Evolutionary conservation across 2,797 vertebrate species (phyloP), one percentile per base, ranked within the genome.

Genomic region (Coregonus sp.): DNA sequence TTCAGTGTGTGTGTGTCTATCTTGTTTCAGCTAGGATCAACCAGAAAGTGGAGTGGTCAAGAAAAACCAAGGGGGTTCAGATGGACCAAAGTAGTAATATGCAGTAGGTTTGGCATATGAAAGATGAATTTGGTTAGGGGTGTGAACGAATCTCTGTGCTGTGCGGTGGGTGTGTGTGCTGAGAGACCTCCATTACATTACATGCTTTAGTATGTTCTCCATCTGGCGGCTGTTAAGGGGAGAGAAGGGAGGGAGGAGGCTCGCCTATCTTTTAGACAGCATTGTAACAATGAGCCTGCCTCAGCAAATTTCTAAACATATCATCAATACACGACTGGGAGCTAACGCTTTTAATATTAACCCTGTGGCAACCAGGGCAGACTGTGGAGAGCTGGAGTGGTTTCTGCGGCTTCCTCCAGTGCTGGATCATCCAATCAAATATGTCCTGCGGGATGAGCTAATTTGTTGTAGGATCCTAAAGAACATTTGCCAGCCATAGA

Each of bases 231-330:
- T 88, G 86, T 83, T 80, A 82, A 86, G 3, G 5, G 54, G 35
- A 37, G 29, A 0, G 63, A 59, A 31, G n/a, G n/a, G 4, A 59
- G n/a, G 73, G 6, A 40, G 25, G 70, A 31, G 37, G 15, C 18
- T 25, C 25, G 25, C 47, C 84, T 85, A 85, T 90, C 90, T 91
- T 82, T 84, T 85, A 87, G 87, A 92, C 82, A 80, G 88, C 89
- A 73, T 85, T 89, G 89, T 87, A 90, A 90, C 92, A 91, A 90
- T 81, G 82, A 90, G 87, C 89, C 86, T 91, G 90, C 89, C 88
- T 93, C 92, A 93, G 92, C 92, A 91, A 91, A 89, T 92, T 90
- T 91, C 83, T 84, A 91, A 92, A 92, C 91, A 90, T 86, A 91
- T 92, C 92, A 92, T 93, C 92, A 92, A 93, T 93, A 93, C 89